Base-by-base conservation (phyloP, 2,888 invertebrate species). In the Furcula furcula region DNA sequence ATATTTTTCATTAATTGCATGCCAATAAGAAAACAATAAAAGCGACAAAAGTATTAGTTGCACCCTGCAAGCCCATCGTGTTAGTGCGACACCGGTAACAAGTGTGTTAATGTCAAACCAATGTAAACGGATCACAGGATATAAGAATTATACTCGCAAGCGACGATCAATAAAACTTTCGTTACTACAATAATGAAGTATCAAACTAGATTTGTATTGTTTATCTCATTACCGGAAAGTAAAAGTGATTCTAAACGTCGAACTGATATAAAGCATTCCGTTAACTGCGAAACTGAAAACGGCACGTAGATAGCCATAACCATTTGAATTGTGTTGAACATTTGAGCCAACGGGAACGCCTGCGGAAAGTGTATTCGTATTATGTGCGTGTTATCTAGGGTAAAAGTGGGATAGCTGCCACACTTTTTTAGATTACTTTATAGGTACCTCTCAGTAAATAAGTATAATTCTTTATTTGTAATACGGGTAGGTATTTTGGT, bases 321-420 rank as follows among this genome's bases (percentile, higher is more conserved):
- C 20, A 85, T 64, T 79, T 94, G 94, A 19, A 95, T 88, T n/a
- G 92, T 90, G 79, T 95, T 94, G 72, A 92, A 94, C 75, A 93
- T 92, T 73, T 93, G 93, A 4, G 94, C 93, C 78, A 93, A 87
- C 34, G 94, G 93, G 80, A 94, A 95, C 23, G 93, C 94, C 78
- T 85, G 84, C 58, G 76, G 61, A 80, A 67, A 73, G 57, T 53
- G 66, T 46, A 13, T 11, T 7, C 2, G 12, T 12, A 19, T 9
- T 3, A n/a, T 29, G 19, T 16, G 19, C 7, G 19, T 7, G 2
- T 10, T 10, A 21, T 9, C 4, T 10, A 31, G 40, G 38, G 41
- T 44, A 60, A 56, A 46, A n/a, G n/a, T n/a, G n/a, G n/a, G n/a
- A n/a, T n/a, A n/a, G n/a, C n/a, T n/a, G n/a, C n/a, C n/a, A n/a